Conservation (phyloP, 1,140 invertebrate species). For the Temnothorax curvispinosus region DNA sequence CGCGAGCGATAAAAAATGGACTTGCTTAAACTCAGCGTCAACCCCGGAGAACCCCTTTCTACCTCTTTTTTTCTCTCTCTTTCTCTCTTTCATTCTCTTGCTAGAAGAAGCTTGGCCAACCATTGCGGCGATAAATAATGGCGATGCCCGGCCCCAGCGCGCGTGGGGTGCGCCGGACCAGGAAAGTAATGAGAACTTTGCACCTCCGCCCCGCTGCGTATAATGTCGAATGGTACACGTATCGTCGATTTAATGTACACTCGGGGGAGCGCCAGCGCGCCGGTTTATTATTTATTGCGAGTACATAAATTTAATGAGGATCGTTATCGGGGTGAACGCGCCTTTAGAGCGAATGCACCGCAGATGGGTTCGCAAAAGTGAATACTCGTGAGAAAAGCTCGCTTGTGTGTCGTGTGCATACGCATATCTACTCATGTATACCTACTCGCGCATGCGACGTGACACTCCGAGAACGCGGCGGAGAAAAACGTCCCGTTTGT, state of each 20-base stretch:
- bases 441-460: not conserved
- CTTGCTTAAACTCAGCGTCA: slow-evolving; percentile 79
- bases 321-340: slow-evolving; percentile 53
- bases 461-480: not conserved
- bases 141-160: slow-evolving; percentile 62
- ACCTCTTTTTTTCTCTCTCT: not conserved
- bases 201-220: slow-evolving; percentile 69
- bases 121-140: slow-evolving; percentile 76
- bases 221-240: slow-evolving; percentile 74
- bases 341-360: slow-evolving; percentile 54
- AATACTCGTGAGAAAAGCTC: slow-evolving; percentile 54
- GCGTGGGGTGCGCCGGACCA: slow-evolving; percentile 54
- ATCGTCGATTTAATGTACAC: slow-evolving; percentile 74
- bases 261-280: slow-evolving; percentile 62
- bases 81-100: slow-evolving; percentile 3
- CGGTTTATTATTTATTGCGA: slow-evolving; percentile 73
- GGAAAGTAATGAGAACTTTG: slow-evolving; percentile 76
- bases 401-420: not conserved
- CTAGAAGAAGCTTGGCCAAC: slow-evolving; percentile 72
- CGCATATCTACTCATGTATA: not conserved
- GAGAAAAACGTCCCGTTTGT: slow-evolving; percentile 4
- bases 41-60: slow-evolving; percentile 60
- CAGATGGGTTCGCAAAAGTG: slow-evolving; percentile 57
- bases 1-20: slow-evolving; percentile 73
- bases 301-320: slow-evolving; percentile 72